Evolutionary conservation across 2,113 vertebrate species (phyloP), one percentile per base, ranked within the genome.

Genomic region (Nymphicus hollandicus): DNA sequence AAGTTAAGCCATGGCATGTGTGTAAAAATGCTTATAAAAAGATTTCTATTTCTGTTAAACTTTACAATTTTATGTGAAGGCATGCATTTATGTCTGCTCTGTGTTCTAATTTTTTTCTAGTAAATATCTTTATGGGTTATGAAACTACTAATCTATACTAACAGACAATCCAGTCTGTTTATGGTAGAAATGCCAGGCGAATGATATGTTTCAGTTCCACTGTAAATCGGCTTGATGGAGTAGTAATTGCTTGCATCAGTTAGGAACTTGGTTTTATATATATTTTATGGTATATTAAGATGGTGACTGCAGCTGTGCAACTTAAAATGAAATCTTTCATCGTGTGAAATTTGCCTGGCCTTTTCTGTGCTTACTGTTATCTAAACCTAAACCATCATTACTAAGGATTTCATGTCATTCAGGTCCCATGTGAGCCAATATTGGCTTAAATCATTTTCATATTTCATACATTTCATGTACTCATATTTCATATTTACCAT

Each of bases 221-320:
- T 79, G 65, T 81, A 96, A 96, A 91, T 88, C 9, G 24, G 19
- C 69, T 86, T 91, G 90, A 93, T 94, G 86, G 65, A 95, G 55
- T 31, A 79, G 72, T 90, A 95, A 96, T 94, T 93, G 29, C 52
- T 90, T 61, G 61, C 80, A 95, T 74, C 69, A 91, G 47, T 78
- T 81, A 68, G 43, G 72, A 86, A 88, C 52, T 55, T 81, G 52
- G 35, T 61, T 90, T 90, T 94, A 55, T 93, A 18, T 93, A 13
- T 93, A 52, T 84, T 90, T 96, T 86, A 78, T 69, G n/a, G 39
- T 39, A 17, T 88, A 86, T 78, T 94, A 86, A 86, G 71, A 74
- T 39, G 25, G 46, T 73, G 72, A 70, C 61, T 90, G 52, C 47
- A 61, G 39, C 78, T 88, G 78, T 35, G 29, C 43, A 84, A 37